Evolutionary conservation across 1,140 invertebrate genomes (phyloP), one percentile per base, ranked within the genome.

Genomic region (Drosophila parabipectinata): DNA sequence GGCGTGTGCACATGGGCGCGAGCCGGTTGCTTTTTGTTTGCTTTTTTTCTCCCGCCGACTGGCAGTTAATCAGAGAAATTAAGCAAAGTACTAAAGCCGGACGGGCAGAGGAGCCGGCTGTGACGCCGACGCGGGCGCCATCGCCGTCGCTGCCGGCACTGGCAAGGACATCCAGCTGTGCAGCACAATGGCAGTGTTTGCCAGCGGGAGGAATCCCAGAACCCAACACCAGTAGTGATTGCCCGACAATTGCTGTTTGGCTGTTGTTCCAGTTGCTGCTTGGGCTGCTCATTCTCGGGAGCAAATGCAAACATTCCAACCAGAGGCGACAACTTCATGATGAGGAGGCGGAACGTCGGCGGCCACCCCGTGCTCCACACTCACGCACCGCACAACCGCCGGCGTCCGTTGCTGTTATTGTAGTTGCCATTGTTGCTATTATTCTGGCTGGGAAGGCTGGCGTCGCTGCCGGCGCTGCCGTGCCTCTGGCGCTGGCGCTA

Each of bases 1-100:
- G 34, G 34, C 34, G 34, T 37, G 41, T 54, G 26, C 44, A 30
- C 56, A 12, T 30, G 47, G 51, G 54, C 67, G 72, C 72, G 71
- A 72, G 64, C 47, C 61, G 26, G 30, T 52, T 61, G 7, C 34
- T 54, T 74, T 51, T 54, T 56, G 21, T 55, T 37, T 77, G 66
- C 37, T 45, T 60, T 58, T 26, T 72, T 56, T 37, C 32, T 48
- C 34, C 34, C 41, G 59, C 54, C 59, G 51, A 62, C 45, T 47
- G 57, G 52, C 78, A 87, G 82, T 87, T 87, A 82, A 88, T 87
- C 82, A 76, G 63, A 72, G 72, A 87, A 82, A 81, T 87, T 87
- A 87, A 87, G 75, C 75, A 79, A 80, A 68, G 47, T 39, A 57
- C 64, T 57, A 68, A 68, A 39, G 30, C 32, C n/a, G 14, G 39